These are phyloP conservation scores for Bungarus multicinctus DNA, from an alignment of 2,113 vertebrate species.

Conservation along the genomic window DNA sequence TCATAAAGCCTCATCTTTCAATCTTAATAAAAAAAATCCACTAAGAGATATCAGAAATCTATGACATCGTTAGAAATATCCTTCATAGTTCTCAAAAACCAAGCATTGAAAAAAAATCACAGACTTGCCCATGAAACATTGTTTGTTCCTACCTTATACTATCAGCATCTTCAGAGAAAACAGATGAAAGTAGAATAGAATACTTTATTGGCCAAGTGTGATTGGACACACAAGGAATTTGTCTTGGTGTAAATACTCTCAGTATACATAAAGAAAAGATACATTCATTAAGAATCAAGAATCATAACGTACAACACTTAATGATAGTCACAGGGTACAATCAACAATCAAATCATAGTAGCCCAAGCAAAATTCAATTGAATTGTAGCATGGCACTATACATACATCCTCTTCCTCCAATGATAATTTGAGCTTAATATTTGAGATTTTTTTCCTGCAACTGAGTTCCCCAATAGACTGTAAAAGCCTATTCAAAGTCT, in stretches of 20 bases:
- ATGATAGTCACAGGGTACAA: too few species aligned
- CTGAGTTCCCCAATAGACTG: background rate
- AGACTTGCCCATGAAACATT: background rate
- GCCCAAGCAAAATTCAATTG: background rate
- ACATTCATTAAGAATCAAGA: too few species aligned
- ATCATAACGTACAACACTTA: too few species aligned
- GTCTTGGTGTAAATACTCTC: too few species aligned
- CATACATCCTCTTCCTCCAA: background rate
- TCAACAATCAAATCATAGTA: too few species aligned
- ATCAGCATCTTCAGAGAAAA: background rate
- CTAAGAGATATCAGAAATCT: background rate
- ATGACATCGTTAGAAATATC: background rate
- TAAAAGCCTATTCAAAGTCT: background rate
- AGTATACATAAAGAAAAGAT: too few species aligned
- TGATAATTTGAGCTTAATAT: background rate
- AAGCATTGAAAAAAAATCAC: background rate
- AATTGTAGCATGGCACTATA: background rate
- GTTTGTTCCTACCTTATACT: background rate
- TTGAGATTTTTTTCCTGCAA: background rate
- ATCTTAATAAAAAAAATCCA: background rate
- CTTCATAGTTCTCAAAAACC: background rate
- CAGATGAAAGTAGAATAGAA: background rate
- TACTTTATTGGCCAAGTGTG: too few species aligned
- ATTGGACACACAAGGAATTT: too few species aligned
- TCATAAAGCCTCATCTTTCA: background rate